Conservation (phyloP, 1,140 invertebrate genomes). For the Trichomalopsis sarcophagae region DNA sequence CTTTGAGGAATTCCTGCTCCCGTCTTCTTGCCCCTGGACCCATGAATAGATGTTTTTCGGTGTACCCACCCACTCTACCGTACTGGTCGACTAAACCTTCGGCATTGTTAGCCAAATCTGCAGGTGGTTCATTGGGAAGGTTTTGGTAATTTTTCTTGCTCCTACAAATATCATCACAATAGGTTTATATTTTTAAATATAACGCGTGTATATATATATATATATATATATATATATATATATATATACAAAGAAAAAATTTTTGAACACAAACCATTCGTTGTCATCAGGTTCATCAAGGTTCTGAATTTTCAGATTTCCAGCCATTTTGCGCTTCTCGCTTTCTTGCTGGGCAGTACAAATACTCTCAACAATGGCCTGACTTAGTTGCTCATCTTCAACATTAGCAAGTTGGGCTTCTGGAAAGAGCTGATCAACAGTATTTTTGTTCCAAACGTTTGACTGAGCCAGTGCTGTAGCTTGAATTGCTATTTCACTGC, state of each 20-base stretch:
- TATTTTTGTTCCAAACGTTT: conserved; percentile 51
- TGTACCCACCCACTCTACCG: conserved; percentile 48
- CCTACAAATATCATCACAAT: conserved; percentile 44
- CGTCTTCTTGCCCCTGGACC: conserved; percentile 51
- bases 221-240: too few species aligned
- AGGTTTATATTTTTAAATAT: neutral
- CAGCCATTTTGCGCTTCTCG: conserved; percentile 27
- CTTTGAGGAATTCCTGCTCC: conserved; percentile 57
- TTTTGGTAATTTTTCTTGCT: conserved; percentile 1
- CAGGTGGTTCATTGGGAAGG: conserved; percentile 9
- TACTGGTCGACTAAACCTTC: conserved; percentile 52
- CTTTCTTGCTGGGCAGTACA: conserved; percentile 53
- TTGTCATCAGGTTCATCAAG: conserved; percentile 26
- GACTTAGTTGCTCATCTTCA: conserved; percentile 40
- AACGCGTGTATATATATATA: too few species aligned
- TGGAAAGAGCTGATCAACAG: conserved; percentile 42
- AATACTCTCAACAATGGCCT: conserved; percentile 53
- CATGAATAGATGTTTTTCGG: conserved; percentile 52
- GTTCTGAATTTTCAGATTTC: neutral
- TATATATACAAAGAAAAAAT: neutral
- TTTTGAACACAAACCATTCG: conserved; percentile 47
- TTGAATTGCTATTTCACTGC: neutral
- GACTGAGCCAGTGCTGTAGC: neutral
- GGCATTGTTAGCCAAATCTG: conserved; percentile 30
- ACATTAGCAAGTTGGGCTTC: conserved; percentile 47